Percentiles rank a stretch among this genome's conserved stretches.
Evolutionary conservation across 2,797 vertebrate species (phyloP).

Genomic region (Channallabes apus): DNA sequence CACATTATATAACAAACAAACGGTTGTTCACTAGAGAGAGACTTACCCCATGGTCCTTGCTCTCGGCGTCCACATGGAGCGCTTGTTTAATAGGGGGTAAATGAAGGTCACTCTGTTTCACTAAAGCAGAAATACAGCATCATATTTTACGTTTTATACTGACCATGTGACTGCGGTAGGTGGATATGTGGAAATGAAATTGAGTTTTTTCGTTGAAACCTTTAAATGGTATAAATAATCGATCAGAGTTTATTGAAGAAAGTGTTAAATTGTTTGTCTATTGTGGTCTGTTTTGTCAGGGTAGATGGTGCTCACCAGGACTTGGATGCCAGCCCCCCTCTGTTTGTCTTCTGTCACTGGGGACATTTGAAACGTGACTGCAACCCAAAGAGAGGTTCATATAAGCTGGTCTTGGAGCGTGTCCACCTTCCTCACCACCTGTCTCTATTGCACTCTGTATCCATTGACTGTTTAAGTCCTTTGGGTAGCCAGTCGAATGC

Average conservation of each 20-base stretch:
- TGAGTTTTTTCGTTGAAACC: not conserved
- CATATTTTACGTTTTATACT: not conserved
- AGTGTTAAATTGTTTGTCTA: conserved; percentile 11
- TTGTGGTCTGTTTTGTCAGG: conserved; percentile 25
- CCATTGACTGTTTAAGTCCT: conserved; percentile 45
- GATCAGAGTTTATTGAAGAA: not conserved
- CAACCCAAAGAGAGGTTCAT: conserved; percentile 59
- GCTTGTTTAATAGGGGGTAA: conserved; percentile 66
- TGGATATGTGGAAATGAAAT: not conserved
- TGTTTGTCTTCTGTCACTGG: conserved; percentile 61
- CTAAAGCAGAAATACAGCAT: conserved; percentile 31
- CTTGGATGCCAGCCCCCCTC: conserved; percentile 54
- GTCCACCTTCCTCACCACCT: conserved; percentile 40
- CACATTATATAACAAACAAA: not conserved
- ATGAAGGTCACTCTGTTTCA: conserved; percentile 54
- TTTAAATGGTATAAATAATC: not conserved
- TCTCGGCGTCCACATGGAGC: conserved; percentile 44
- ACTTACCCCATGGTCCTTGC: conserved; percentile 64
- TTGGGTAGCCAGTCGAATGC: conserved; percentile 43
- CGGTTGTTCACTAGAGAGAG: not conserved
- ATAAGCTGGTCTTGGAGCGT: conserved; percentile 48
- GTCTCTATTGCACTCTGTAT: conserved; percentile 43
- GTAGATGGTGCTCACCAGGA: conserved; percentile 25
- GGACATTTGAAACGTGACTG: conserved; percentile 61
- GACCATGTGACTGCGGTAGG: not conserved